Evolutionary conservation across 35 echinoderm and acorn worm genomes (phyloP).

Genomic region (Ophioderma brevispina): DNA sequence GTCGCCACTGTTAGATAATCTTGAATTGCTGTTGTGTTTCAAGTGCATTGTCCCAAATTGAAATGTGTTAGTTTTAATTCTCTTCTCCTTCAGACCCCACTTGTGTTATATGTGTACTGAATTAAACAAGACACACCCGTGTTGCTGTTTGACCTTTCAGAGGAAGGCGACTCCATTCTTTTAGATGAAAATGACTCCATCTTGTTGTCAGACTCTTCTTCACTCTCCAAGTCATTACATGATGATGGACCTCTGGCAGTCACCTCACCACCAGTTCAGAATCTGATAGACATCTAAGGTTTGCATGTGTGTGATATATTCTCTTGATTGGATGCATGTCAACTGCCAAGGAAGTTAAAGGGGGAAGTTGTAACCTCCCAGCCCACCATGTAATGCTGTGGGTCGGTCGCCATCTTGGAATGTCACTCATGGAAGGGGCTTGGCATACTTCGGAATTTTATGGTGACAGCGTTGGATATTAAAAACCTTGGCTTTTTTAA

Average conservation of each 20-base stretch:
- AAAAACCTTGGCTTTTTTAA: no score
- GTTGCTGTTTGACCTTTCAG: background rate
- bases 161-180: background rate
- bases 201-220: constrained; percentile 55
- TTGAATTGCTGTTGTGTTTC: no score
- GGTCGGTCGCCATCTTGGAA: no score
- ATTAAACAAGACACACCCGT: background rate
- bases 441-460: no score
- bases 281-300: background rate
- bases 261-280: constrained; percentile 23
- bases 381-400: no score
- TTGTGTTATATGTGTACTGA: background rate
- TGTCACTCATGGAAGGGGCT: no score
- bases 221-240: constrained; percentile 3
- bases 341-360: no score
- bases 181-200: constrained; percentile 84
- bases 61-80: background rate
- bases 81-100: background rate
- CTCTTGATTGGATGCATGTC: no score
- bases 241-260: background rate
- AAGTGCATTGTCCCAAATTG: background rate
- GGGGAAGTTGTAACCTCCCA: no score
- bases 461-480: no score
- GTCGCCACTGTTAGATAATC: no score
- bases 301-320: background rate